Base-by-base conservation (phyloP, 2,888 invertebrate species). In the Lacanobia oleracea region DNA sequence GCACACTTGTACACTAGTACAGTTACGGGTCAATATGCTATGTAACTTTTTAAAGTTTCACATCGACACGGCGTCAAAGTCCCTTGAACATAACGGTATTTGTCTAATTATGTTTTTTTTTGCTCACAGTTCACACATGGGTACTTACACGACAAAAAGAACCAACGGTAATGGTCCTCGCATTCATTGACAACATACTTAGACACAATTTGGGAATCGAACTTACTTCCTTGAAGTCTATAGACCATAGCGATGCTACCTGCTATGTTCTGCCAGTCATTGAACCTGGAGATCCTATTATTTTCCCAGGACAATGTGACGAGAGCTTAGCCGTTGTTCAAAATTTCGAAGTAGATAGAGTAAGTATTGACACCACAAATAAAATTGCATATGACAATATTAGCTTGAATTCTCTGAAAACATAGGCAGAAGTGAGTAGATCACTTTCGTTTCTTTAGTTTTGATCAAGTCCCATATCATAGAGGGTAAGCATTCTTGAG, bases 261-360 rank as follows among this genome's bases (percentile, higher is more conserved):
- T 96, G 95, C 77, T 88, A 83, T 50, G 63, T 77, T 0, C 84
- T 95, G 0, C 94, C 95, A 0, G 75, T 83, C 2, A 91, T 95
- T 5, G 77, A 80, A 1, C 80, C 87, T 4, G 93, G 92, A 3
- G 81, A 92, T 21, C 86, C 91, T 0, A 85, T 96, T 2, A 75
- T 95, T 3, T 67, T 95, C 7, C 87, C 92, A 12, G 95, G 95
- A 72, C 89, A 88, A 50, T 96, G 95, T 72, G 82, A 94, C 56
- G 54, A 66, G 0, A 90, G 88, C 57, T 88, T 93, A 27, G 51
- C 75, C 27, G 93, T 91, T 3, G 90, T 92, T 2, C 83, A 88
- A 48, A 86, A 92, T 60, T 94, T 95, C 57, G 59, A 91, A 56
- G 87, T 88, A 9, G 50, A 67, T 3, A 81, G 71, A 40, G 95